Conservation (phyloP, 2,797 vertebrate species). For the Takifugu rubripes region DNA sequence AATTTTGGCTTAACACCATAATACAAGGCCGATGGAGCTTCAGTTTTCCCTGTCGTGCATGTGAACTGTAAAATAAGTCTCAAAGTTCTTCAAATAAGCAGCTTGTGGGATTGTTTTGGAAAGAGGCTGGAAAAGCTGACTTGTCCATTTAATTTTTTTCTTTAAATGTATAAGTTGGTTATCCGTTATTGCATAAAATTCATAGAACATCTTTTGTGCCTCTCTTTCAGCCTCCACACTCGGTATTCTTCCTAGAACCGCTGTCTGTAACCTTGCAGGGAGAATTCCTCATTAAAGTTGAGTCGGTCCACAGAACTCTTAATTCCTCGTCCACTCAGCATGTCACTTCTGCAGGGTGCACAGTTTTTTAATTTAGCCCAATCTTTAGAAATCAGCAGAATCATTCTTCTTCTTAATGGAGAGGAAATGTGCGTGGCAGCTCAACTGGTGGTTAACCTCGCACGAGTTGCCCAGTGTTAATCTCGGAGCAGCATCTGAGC, state of each 20-base stretch:
- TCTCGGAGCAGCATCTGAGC: conserved; percentile 61
- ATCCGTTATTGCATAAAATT: too few relatives aligned
- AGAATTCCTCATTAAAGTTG: conserved; percentile 41
- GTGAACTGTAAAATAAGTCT: too few relatives aligned
- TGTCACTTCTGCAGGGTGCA: conserved; percentile 42
- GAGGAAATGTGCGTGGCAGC: conserved; percentile 54
- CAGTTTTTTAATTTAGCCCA: conserved; percentile 61
- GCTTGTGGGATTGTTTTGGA: too few relatives aligned
- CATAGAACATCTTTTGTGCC: too few relatives aligned
- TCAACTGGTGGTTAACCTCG: conserved; percentile 69
- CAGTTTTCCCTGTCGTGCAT: too few relatives aligned
- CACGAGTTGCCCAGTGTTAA: conserved; percentile 51
- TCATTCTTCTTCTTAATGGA: conserved; percentile 63
- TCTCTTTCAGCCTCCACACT: not conserved
- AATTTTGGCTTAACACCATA: too few relatives aligned
- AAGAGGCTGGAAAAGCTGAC: too few relatives aligned
- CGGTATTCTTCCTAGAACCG: conserved; percentile 24
- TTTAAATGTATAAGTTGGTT: too few relatives aligned
- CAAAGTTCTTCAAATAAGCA: too few relatives aligned
- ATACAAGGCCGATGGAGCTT: too few relatives aligned
- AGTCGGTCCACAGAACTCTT: conserved; percentile 26
- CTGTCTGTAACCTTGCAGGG: conserved; percentile 22
- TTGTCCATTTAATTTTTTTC: too few relatives aligned
- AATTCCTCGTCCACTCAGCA: conserved; percentile 32
- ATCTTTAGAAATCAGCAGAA: conserved; percentile 70